These are phyloP conservation scores for Scaptomyza cyrtandrae DNA, from an alignment of 2,888 invertebrate genomes.

Conservation along the genomic window DNA sequence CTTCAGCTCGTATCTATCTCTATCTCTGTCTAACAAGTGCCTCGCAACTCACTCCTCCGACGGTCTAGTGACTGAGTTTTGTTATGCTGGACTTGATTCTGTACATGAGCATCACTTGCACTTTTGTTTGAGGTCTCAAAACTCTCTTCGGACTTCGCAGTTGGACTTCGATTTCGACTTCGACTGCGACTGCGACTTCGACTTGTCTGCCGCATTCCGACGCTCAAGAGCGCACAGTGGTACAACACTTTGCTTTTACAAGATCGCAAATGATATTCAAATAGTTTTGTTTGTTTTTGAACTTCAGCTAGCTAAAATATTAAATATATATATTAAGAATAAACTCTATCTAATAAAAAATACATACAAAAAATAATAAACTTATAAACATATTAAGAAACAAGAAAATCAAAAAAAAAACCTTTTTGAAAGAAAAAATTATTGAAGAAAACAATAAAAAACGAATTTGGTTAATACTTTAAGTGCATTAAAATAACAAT, in stretches of 20 bases:
- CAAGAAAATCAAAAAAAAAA: too few species aligned
- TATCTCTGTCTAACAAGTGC: background rate
- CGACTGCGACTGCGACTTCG: background rate
- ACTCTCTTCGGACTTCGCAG: slow-evolving; percentile 8
- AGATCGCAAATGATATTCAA: background rate
- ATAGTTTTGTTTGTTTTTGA: background rate
- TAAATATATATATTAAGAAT: too few species aligned
- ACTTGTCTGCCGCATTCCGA: slow-evolving; percentile 52
- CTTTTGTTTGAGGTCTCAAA: slow-evolving; percentile 72
- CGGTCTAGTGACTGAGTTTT: slow-evolving; percentile 69
- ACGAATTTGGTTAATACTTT: too few species aligned
- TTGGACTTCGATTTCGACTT: too few species aligned
- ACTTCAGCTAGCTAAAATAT: too few species aligned
- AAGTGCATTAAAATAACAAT: too few species aligned
- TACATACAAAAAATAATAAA: too few species aligned
- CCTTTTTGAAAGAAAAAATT: too few species aligned
- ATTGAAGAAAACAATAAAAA: too few species aligned
- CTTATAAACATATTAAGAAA: too few species aligned
- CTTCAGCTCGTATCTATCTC: slow-evolving; percentile 3
- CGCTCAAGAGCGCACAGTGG: slow-evolving; percentile 41
- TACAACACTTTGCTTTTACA: background rate
- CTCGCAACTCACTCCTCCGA: slow-evolving; percentile 12
- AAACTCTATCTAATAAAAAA: too few species aligned
- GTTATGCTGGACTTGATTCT: slow-evolving; percentile 57
- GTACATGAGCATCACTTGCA: slow-evolving; percentile 81